Evolutionary conservation across 2,797 vertebrate species (phyloP), one percentile per base, ranked within the genome.

Genomic region (Corythornis leucogaster): DNA sequence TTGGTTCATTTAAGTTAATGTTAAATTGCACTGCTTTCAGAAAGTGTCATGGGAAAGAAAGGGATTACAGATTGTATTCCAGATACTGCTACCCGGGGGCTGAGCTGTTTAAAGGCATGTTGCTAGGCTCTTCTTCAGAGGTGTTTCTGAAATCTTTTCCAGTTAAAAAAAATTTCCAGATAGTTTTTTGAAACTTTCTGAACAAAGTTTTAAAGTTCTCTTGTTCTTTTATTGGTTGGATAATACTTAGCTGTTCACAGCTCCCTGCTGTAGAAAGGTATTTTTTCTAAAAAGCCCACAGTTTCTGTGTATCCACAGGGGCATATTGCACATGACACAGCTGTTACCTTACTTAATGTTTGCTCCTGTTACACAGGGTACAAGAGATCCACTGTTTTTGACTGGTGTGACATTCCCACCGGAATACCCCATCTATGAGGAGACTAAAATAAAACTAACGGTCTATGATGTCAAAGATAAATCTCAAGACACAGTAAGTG

Each of bases 381-480:
- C 98, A 98, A 99, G 98, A 97, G 99, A 99, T 97, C 99, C 99
- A 63, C 97, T 99, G 97, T 99, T 99, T 97, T 93, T 99, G 98
- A 99, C 99, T 59, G 99, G 99, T 93, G 98, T 99, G 98, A 99
- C 98, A 91, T 98, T 99, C 97, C 98, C 99, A 62, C 97, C 98
- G 38, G 99, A 99, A 83, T 99, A 98, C 93, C 98, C 98, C 91
- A 98, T 98, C 95, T 98, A 98, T 97, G 98, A 98, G 57, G 99
- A 99, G 97, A 99, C 98, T 19, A 97, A 98, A 96, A 98, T 99
- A 97, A 99, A 99, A 89, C 98, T 99, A 78, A 98, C 98, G 1
- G 98, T 99, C 96, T 99, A 99, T 82, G 99, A 99, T 98, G 99
- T 99, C 97, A 99, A 98, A 97, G 98, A 99, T 95, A 99, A 98